Conservation (phyloP, 2,888 invertebrate species). For the Drosophila kuntzei region DNA sequence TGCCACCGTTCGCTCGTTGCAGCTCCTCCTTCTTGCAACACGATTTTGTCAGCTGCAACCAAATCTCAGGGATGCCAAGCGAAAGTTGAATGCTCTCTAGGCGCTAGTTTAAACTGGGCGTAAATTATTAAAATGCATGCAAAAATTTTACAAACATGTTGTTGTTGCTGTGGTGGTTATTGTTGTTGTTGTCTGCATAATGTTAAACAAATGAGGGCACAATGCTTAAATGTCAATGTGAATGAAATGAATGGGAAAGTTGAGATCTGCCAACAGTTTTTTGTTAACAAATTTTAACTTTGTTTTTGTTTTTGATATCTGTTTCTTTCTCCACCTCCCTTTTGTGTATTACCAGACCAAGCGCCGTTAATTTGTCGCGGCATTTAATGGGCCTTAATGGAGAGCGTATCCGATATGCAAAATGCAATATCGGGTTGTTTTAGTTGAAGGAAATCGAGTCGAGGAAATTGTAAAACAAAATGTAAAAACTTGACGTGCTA, state of each 20-base stretch:
- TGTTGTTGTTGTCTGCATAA: conserved; percentile 13
- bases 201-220: conserved; percentile 9
- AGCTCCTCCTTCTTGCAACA: not conserved
- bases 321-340: not conserved
- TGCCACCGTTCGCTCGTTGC: not conserved
- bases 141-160: conserved; percentile 33
- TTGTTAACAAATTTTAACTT: conserved; percentile 1
- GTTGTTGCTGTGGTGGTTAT: no score
- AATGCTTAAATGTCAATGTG: conserved; percentile 55
- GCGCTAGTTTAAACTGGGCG: conserved; percentile 18
- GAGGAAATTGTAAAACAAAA: conserved; percentile 23
- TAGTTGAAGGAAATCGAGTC: conserved; percentile 7
- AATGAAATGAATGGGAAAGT: conserved; percentile 48
- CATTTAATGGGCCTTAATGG: conserved; percentile 59
- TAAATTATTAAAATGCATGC: conserved; percentile 48
- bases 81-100: conserved; percentile 24
- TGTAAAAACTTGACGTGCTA: conserved; percentile 10
- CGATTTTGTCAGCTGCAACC: conserved; percentile 31
- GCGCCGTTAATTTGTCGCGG: conserved; percentile 57
- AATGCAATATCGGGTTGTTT: conserved; percentile 23
- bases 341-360: conserved; percentile 4
- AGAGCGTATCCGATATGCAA: conserved; percentile 50
- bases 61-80: conserved; percentile 11
- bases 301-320: not conserved
- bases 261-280: conserved; percentile 21